phyloP scores from a whole-genome alignment of 2,113 vertebrate species.

The Hemicordylus capensis region DNA sequence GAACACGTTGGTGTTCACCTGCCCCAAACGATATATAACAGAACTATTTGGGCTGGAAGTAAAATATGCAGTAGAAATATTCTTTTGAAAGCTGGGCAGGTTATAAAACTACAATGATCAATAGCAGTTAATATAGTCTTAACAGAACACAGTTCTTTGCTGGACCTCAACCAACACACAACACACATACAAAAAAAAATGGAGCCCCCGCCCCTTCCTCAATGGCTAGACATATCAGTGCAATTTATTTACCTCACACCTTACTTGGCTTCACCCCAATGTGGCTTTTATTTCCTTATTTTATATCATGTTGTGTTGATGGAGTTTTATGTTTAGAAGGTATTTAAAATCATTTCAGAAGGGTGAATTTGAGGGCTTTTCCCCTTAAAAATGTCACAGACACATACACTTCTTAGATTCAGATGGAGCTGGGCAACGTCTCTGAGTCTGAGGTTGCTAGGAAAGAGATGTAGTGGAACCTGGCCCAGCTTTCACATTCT shows the following conservation, averaged over 20 bases:
- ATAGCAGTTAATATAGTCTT: background rate
- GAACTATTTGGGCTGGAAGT: background rate
- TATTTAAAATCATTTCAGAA: background rate
- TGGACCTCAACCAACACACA: background rate
- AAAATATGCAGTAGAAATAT: background rate
- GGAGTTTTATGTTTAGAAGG: background rate
- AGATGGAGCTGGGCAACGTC: background rate
- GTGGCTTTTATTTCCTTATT: background rate
- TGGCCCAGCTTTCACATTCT: background rate
- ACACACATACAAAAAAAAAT: background rate
- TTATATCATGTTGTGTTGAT: background rate
- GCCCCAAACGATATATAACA: background rate
- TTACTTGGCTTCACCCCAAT: accelerated
- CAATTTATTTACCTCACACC: background rate
- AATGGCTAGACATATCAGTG: background rate
- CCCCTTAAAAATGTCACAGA: background rate
- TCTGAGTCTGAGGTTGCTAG: background rate
- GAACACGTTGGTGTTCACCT: background rate
- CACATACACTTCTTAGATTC: background rate
- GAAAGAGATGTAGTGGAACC: background rate
- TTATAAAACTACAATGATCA: conserved; percentile 1
- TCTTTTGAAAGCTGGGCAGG: background rate
- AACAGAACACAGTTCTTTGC: conserved; percentile 10
- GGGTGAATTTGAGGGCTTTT: background rate
- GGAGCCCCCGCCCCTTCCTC: conserved; percentile 3